Evolutionary conservation across 2,888 invertebrate species (phyloP).

Genomic region (Andrena fulva): DNA sequence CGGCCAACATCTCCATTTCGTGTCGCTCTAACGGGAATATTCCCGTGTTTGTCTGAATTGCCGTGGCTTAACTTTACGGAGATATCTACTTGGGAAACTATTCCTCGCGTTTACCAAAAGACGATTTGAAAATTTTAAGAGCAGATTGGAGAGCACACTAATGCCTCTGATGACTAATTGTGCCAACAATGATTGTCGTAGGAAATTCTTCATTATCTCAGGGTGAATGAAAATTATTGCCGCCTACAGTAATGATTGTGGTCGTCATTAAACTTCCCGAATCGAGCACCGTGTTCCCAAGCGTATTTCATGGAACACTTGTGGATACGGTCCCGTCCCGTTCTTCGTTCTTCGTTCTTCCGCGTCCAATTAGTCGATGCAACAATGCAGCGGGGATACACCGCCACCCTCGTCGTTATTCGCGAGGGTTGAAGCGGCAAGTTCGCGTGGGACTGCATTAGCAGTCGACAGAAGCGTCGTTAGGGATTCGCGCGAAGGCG

Average conservation of each 20-base stretch:
- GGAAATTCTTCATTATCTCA: too few species aligned
- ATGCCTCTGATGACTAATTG: too few species aligned
- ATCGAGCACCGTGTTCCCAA: background rate
- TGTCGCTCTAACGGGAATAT: background rate
- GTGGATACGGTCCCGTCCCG: background rate
- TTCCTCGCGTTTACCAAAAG: too few species aligned
- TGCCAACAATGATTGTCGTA: too few species aligned
- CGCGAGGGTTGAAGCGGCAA: constrained; percentile 33
- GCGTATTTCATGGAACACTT: background rate
- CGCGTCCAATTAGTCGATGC: constrained; percentile 68
- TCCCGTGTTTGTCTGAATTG: background rate
- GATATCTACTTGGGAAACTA: too few species aligned
- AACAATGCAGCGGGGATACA: constrained; percentile 57
- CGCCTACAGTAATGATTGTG: background rate
- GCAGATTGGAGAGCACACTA: too few species aligned
- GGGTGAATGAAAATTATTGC: background rate
- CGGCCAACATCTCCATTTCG: constrained; percentile 22
- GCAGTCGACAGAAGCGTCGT: constrained; percentile 42
- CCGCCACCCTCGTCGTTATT: constrained; percentile 43
- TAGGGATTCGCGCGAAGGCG: constrained; percentile 26
- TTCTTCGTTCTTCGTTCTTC: constrained; percentile 35
- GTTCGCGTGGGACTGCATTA: constrained; percentile 41
- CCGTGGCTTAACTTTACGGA: too few species aligned
- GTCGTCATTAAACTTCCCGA: background rate
- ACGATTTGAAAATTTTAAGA: too few species aligned